Percentiles rank a stretch among this genome's conserved stretches.
These are phyloP conservation scores for Charaxes varanes DNA, from an alignment of 1,140 invertebrate genomes.

Conservation along the genomic window DNA sequence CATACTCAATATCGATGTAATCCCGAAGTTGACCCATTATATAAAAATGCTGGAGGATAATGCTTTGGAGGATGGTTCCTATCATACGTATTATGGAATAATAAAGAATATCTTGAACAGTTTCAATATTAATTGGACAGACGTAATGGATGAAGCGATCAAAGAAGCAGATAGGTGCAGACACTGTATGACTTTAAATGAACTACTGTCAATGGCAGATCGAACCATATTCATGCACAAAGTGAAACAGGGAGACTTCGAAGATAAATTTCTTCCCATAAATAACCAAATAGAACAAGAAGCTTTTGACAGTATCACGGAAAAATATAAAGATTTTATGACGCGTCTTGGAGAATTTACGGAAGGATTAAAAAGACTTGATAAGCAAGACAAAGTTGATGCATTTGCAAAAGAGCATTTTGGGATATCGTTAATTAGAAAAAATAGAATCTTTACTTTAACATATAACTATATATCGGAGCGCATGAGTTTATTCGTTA, in stretches of 20 bases:
- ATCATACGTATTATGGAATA: constrained; percentile 40
- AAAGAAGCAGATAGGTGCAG: constrained; percentile 33
- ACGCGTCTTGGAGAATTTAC: constrained; percentile 19
- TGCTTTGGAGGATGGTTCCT: constrained; percentile 28
- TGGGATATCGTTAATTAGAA: constrained; percentile 27
- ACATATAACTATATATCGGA: constrained; percentile 31
- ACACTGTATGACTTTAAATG: constrained; percentile 21
- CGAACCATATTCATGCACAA: constrained; percentile 32
- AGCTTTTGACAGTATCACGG: constrained; percentile 29
- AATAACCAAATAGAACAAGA: constrained; percentile 24
- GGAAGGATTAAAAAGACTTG: constrained; percentile 23
- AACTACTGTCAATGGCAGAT: constrained; percentile 26
- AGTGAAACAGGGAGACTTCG: constrained; percentile 32
- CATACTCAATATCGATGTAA: constrained; percentile 26
- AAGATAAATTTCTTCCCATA: constrained; percentile 29
- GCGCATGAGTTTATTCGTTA: constrained; percentile 34
- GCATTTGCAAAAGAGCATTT: constrained; percentile 36
- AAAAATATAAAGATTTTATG: constrained; percentile 20
- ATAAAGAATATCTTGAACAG: constrained; percentile 37
- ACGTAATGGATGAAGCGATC: constrained; percentile 31
- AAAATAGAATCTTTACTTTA: constrained; percentile 31
- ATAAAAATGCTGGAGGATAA: constrained; percentile 25
- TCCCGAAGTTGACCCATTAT: constrained; percentile 30
- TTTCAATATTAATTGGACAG: constrained; percentile 34
- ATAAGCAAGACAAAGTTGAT: constrained; percentile 36